Evolutionary conservation across 2,888 invertebrate species (phyloP).

Genomic region (Empis livida): DNA sequence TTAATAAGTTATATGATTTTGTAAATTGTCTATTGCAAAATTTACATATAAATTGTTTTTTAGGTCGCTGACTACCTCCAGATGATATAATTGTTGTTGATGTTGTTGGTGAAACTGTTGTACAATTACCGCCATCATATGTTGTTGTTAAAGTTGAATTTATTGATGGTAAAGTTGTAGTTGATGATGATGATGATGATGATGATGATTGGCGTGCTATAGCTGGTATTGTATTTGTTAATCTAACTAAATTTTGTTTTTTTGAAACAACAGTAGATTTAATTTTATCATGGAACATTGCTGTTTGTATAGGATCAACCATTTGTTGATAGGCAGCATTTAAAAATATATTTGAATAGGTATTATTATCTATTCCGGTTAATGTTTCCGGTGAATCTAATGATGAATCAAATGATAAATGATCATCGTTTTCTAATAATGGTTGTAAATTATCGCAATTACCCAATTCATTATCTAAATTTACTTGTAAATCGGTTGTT

Average conservation of each 20-base stretch:
- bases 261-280: conserved; percentile 6
- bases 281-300: conserved; percentile 16
- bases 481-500: conserved; percentile 27
- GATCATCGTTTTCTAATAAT: conserved; percentile 61
- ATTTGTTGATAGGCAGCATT: conserved; percentile 52
- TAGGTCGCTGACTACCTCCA: conserved; percentile 50
- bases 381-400: conserved; percentile 34
- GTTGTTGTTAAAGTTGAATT: not conserved
- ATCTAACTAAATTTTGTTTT: not conserved
- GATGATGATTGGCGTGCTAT: conserved; percentile 11
- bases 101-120: conserved; percentile 9
- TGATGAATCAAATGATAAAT: conserved; percentile 46
- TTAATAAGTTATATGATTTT: conserved; percentile 87
- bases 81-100: conserved; percentile 15
- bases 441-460: conserved; percentile 59
- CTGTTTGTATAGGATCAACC: conserved; percentile 8
- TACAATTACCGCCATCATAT: conserved; percentile 7
- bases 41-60: conserved; percentile 97
- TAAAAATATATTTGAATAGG: conserved; percentile 57
- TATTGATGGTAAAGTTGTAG: not conserved
- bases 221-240: not conserved
- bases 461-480: conserved; percentile 40
- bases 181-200: conserved; percentile 1
- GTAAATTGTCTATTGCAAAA: conserved; percentile 98
- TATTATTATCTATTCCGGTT: conserved; percentile 36